phyloP scores from a whole-genome alignment of 2,797 vertebrate genomes.

The Sebastes taczanowskii region DNA sequence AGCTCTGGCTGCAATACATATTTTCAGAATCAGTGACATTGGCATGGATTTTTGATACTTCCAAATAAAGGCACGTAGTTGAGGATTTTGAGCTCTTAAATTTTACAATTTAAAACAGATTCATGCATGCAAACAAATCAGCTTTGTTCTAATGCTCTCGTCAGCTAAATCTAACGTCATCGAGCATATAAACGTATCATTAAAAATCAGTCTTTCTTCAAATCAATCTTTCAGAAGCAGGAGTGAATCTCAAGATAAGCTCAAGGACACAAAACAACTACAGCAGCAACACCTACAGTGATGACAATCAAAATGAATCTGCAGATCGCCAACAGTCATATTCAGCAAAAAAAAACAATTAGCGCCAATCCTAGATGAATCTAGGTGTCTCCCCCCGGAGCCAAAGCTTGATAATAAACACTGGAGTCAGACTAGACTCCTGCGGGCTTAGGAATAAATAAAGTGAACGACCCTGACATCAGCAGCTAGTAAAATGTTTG shows the following conservation, averaged over 20 bases:
- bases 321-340: conserved; percentile 35
- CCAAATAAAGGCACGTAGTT: conserved; percentile 62
- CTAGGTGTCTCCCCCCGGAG: conserved; percentile 49
- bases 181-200: neutral
- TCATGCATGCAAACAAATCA: conserved; percentile 39
- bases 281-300: conserved; percentile 25
- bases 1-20: conserved; percentile 54
- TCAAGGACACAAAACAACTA: conserved; percentile 26
- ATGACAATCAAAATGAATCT: conserved; percentile 43
- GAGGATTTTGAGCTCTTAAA: conserved; percentile 29
- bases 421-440: conserved; percentile 65
- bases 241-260: conserved; percentile 38
- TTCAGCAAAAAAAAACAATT: conserved; percentile 42
- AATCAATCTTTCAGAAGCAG: conserved; percentile 43
- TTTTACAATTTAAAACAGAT: conserved; percentile 32
- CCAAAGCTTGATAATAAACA: conserved; percentile 64
- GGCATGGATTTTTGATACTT: conserved; percentile 58
- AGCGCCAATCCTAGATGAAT: conserved; percentile 58
- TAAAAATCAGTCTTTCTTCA: conserved; percentile 13
- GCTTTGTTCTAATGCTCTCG: conserved; percentile 14
- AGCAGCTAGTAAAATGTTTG: conserved; percentile 72
- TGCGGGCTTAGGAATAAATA: conserved; percentile 75
- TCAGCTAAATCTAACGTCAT: conserved; percentile 4
- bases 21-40: conserved; percentile 66
- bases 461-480: conserved; percentile 69